A percentile compares a stretch with the other conserved stretches of the same genome.
Evolutionary conservation across 1,140 invertebrate genomes (phyloP).

Genomic region (Probaryconus sp.): DNA sequence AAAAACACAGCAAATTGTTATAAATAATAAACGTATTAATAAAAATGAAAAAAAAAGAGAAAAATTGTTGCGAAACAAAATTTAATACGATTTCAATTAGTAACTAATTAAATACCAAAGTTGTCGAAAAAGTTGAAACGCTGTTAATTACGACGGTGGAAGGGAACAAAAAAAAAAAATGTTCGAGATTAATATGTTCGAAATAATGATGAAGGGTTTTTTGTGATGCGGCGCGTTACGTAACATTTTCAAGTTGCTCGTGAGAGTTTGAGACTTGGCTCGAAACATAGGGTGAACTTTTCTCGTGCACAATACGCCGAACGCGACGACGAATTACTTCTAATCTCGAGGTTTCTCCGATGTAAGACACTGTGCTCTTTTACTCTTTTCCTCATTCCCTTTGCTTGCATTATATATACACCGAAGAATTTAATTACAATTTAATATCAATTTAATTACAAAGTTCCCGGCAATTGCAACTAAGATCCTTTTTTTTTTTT

Average conservation of each 20-base stretch:
- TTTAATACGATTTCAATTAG: no score
- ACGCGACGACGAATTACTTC: conserved; percentile 29
- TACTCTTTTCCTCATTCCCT: conserved; percentile 34
- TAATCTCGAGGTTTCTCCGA: conserved; percentile 26
- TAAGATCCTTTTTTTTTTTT: conserved; percentile 17
- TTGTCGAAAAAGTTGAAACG: no score
- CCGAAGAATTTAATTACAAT: conserved; percentile 38
- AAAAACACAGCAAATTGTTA: no score
- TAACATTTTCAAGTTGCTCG: conserved; percentile 3
- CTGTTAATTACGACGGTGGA: no score
- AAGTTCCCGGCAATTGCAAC: conserved; percentile 30
- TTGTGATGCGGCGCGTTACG: not conserved
- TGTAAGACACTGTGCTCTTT: conserved; percentile 17
- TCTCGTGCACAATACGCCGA: conserved; percentile 9
- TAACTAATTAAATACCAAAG: no score
- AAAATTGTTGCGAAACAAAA: no score
- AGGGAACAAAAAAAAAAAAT: no score
- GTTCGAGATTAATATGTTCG: no score
- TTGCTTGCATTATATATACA: conserved; percentile 14
- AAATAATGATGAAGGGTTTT: no score
- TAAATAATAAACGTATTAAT: no score
- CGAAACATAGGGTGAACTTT: conserved; percentile 7
- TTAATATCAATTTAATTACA: conserved; percentile 39
- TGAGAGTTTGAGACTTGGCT: conserved; percentile 6
- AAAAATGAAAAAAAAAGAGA: no score